phyloP scores from a whole-genome alignment of 2,797 vertebrate genomes.

The Loris lydekkerianus region DNA sequence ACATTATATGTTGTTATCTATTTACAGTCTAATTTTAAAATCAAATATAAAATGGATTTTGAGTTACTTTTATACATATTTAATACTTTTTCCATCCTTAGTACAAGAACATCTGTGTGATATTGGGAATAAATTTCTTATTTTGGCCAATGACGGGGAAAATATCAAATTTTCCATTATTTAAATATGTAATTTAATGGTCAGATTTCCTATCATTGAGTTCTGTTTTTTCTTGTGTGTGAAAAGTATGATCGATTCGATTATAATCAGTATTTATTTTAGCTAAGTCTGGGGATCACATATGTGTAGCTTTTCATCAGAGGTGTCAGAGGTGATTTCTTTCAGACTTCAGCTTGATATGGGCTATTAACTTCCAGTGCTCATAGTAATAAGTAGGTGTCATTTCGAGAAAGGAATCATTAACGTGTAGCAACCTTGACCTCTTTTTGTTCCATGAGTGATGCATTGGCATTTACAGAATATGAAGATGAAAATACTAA shows the following conservation, averaged over 20 bases:
- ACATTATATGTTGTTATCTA: not conserved
- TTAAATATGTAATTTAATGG: conserved; percentile 53
- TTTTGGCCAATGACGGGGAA: conserved; percentile 24
- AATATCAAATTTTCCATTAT: conserved; percentile 22
- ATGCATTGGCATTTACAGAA: conserved; percentile 43
- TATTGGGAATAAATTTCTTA: conserved; percentile 14
- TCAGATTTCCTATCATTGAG: not conserved
- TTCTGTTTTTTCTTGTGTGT: conserved; percentile 44
- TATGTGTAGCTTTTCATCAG: conserved; percentile 1
- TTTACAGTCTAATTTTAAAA: not conserved
- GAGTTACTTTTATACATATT: conserved; percentile 1
- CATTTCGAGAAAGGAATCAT: conserved; percentile 46
- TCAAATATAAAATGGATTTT: conserved; percentile 21
- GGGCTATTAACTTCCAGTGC: not conserved
- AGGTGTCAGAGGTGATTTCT: conserved; percentile 4
- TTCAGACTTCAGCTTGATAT: conserved; percentile 25
- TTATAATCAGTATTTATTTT: conserved; percentile 6
- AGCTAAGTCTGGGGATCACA: not conserved
- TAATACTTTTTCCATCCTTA: not conserved
- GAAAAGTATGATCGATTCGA: conserved; percentile 2
- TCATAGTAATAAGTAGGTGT: conserved; percentile 52
- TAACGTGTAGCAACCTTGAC: not conserved
- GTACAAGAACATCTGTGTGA: not conserved
- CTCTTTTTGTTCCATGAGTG: conserved; percentile 46
- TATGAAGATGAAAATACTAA: conserved; percentile 50